Percentiles rank a stretch among this genome's conserved stretches.
Conservation (phyloP, 2,888 invertebrate genomes). For the Folsomia manolachei region DNA sequence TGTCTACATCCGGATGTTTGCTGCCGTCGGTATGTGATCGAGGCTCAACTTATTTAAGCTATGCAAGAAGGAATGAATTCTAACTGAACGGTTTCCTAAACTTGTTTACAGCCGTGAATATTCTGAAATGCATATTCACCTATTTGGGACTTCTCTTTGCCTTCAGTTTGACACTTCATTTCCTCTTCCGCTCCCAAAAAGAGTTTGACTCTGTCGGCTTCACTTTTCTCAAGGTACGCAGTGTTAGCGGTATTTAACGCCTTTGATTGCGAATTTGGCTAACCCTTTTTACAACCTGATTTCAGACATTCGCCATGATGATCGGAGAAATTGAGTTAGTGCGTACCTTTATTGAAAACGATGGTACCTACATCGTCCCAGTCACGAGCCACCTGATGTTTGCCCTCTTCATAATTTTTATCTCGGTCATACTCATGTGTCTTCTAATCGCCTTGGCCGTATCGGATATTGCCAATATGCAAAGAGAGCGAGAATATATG, state of each 20-base stretch:
- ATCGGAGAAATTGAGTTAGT: slow-evolving; percentile 50
- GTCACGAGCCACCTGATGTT: slow-evolving; percentile 51
- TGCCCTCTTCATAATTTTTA: slow-evolving; percentile 50
- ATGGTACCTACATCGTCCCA: slow-evolving; percentile 48
- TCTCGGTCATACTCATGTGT: slow-evolving; percentile 50
- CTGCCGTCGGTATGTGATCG: slow-evolving; percentile 36
- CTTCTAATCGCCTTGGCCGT: slow-evolving; percentile 49
- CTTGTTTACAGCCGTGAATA: slow-evolving; percentile 41
- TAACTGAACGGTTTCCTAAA: too few relatives aligned
- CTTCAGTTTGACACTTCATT: slow-evolving; percentile 51
- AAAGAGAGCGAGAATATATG: slow-evolving; percentile 50
- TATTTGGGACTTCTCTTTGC: slow-evolving; percentile 51
- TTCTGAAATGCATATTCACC: slow-evolving; percentile 51
- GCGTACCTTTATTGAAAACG: slow-evolving; percentile 50
- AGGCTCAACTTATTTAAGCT: background rate
- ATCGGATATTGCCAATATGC: slow-evolving; percentile 50
- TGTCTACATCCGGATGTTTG: slow-evolving; percentile 50
- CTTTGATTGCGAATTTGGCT: too few relatives aligned
- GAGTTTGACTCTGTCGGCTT: slow-evolving; percentile 51
- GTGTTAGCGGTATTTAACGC: background rate
- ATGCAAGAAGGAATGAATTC: too few relatives aligned
- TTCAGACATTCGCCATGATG: slow-evolving; percentile 51
- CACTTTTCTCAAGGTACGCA: slow-evolving; percentile 49
- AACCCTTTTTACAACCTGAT: too few relatives aligned
- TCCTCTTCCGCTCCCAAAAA: slow-evolving; percentile 50